Evolutionary conservation across 2,888 invertebrate species (phyloP).

Genomic region (Mythimna loreyi): DNA sequence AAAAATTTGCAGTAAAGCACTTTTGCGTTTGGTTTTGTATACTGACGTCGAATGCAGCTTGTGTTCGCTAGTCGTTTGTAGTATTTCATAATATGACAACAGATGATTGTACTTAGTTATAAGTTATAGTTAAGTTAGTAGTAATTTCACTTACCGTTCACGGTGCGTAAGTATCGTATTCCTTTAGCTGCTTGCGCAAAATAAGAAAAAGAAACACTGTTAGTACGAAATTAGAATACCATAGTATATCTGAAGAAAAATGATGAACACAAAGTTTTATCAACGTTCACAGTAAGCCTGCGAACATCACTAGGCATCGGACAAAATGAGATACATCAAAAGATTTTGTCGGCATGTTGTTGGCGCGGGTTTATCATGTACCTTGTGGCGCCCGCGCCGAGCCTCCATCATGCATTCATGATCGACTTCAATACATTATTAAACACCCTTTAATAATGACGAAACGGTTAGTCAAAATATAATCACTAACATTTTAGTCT

Average conservation of each 20-base stretch:
- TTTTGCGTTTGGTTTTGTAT: background rate
- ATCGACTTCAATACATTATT: background rate
- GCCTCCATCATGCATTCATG: background rate
- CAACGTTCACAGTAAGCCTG: background rate
- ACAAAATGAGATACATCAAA: conserved; percentile 17
- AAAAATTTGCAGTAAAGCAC: no score
- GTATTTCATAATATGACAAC: background rate
- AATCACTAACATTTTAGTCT: background rate
- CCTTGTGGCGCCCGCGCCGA: background rate
- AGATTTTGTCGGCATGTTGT: conserved; percentile 17
- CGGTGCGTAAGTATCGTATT: background rate
- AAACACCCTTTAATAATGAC: background rate
- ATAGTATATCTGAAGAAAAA: background rate
- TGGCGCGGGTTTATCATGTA: conserved; percentile 3
- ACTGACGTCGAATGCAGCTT: background rate
- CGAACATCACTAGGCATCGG: conserved; percentile 5
- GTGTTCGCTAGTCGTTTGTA: background rate
- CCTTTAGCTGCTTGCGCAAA: conserved; percentile 36
- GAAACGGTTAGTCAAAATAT: background rate
- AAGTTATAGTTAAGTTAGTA: background rate
- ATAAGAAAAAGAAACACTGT: conserved; percentile 12
- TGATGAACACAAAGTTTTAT: background rate
- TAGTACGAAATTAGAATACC: background rate
- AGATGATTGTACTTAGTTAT: background rate
- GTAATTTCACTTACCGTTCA: conserved; percentile 21